These are phyloP conservation scores for Thaumatotibia leucotreta DNA, from an alignment of 1,140 invertebrate species.

Conservation along the genomic window DNA sequence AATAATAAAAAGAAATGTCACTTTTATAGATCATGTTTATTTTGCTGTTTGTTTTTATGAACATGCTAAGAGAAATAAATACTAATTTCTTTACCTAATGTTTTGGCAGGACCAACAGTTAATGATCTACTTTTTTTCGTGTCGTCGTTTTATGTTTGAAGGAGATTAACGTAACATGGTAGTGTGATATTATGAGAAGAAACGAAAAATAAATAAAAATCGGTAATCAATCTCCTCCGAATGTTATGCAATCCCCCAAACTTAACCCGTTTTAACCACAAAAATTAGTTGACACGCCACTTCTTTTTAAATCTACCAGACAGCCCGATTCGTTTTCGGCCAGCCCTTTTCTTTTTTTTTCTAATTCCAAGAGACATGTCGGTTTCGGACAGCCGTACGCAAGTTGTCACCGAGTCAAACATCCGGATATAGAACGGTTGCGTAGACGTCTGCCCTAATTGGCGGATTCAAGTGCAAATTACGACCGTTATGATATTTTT, in stretches of 20 bases:
- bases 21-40: background rate
- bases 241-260: background rate
- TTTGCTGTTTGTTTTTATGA: background rate
- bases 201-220: no score
- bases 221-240: no score
- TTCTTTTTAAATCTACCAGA: conserved; percentile 6
- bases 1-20: background rate
- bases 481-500: conserved; percentile 5
- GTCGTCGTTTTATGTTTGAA: no score
- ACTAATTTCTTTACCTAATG: no score
- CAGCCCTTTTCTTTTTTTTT: conserved; percentile 3
- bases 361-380: background rate
- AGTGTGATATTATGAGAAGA: no score
- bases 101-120: no score
- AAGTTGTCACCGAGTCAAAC: conserved; percentile 7
- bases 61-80: no score
- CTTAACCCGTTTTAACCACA: background rate
- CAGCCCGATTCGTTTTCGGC: background rate
- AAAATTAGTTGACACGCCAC: background rate
- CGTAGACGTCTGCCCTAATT: conserved; percentile 10
- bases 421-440: conserved; percentile 10
- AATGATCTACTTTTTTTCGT: no score
- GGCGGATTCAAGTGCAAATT: conserved; percentile 11
- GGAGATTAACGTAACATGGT: no score
- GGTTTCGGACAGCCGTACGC: background rate